Percentiles rank a stretch among this genome's conserved stretches.
These are phyloP conservation scores for Polydrusus tereticollis DNA, from an alignment of 2,888 invertebrate species.

Conservation along the genomic window DNA sequence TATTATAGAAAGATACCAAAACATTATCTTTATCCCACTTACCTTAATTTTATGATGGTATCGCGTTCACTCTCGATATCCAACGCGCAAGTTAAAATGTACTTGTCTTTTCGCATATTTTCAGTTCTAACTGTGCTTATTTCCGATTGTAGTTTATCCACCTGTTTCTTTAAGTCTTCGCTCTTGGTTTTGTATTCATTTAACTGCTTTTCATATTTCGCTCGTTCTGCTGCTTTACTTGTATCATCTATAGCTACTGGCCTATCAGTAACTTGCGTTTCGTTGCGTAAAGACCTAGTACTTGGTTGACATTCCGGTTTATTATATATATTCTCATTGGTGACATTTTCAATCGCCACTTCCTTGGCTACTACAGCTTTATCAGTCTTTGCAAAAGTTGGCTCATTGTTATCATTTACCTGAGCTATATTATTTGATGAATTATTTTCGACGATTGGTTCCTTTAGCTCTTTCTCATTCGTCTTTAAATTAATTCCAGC, in stretches of 20 bases:
- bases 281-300: slow-evolving; percentile 13
- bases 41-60: slow-evolving; percentile 10
- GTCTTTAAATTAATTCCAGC: neutral
- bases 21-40: slow-evolving; percentile 9
- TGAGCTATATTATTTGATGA: neutral
- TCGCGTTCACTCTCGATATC: slow-evolving; percentile 1
- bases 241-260: neutral
- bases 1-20: too few species aligned
- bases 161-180: slow-evolving; percentile 9
- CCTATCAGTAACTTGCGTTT: slow-evolving; percentile 24
- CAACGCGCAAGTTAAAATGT: slow-evolving; percentile 17
- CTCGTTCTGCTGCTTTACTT: neutral
- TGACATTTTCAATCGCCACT: too few species aligned
- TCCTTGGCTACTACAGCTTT: neutral
- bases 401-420: neutral
- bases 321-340: too few species aligned
- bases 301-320: slow-evolving; percentile 28
- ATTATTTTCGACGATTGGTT: neutral
- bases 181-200: slow-evolving; percentile 5
- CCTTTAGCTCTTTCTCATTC: neutral
- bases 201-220: neutral
- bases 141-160: slow-evolving; percentile 20
- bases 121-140: slow-evolving; percentile 2
- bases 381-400: neutral
- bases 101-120: slow-evolving; percentile 17